Percentiles rank a stretch among this genome's conserved stretches.
These are phyloP conservation scores for Blastobasis lacticolella DNA, from an alignment of 2,888 invertebrate genomes.

Conservation along the genomic window DNA sequence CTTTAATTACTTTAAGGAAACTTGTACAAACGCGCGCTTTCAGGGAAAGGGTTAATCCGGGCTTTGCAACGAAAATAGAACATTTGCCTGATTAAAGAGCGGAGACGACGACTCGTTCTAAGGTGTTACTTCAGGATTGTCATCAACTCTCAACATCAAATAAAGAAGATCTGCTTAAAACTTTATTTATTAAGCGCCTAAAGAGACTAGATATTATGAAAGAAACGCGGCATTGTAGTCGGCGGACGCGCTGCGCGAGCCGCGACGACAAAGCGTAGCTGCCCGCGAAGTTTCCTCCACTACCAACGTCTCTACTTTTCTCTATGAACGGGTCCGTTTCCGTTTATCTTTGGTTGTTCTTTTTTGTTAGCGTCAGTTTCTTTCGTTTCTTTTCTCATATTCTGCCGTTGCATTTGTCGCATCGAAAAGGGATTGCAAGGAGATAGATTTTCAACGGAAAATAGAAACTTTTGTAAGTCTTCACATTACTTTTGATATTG, in stretches of 20 bases:
- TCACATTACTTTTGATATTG: too few species aligned
- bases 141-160: constrained; percentile 24
- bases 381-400: constrained; percentile 58
- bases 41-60: constrained; percentile 46
- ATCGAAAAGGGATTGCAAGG: constrained; percentile 31
- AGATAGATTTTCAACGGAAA: neutral
- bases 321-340: constrained; percentile 65
- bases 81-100: constrained; percentile 48
- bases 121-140: constrained; percentile 25
- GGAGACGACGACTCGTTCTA: constrained; percentile 29
- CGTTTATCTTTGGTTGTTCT: constrained; percentile 62
- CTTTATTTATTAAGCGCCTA: constrained; percentile 11
- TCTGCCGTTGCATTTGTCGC: constrained; percentile 51
- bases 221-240: too few species aligned
- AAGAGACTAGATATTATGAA: too few species aligned
- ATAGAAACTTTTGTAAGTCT: neutral
- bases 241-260: neutral
- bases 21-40: constrained; percentile 51
- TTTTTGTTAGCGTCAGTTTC: constrained; percentile 57
- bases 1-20: constrained; percentile 61
- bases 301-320: constrained; percentile 56
- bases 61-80: constrained; percentile 51
- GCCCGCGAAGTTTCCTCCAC: constrained; percentile 57
- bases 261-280: constrained; percentile 20
- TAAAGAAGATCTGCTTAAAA: constrained; percentile 15